Conservation (phyloP, 2,797 vertebrate species). For the Huso huso region DNA sequence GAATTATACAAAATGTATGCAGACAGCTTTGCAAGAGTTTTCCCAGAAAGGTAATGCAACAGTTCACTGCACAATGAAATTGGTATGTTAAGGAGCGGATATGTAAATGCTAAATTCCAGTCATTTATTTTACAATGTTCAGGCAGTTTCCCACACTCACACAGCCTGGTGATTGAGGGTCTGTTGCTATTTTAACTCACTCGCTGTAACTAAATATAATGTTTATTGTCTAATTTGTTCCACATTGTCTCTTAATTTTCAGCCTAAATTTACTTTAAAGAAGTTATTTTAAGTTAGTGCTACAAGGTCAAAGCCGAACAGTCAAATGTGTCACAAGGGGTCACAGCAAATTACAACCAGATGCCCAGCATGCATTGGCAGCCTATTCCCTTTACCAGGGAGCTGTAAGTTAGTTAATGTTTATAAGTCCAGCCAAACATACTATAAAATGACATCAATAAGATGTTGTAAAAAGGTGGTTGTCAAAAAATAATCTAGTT, state of each 20-base stretch:
- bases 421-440: too few species aligned
- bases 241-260: slow-evolving; percentile 12
- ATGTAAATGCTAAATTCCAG: not conserved
- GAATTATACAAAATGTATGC: too few species aligned
- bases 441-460: too few species aligned
- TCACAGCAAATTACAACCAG: slow-evolving; percentile 28
- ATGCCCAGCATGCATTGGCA: slow-evolving; percentile 18
- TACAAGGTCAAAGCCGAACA: slow-evolving; percentile 3
- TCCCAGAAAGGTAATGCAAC: too few species aligned
- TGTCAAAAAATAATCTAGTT: too few species aligned
- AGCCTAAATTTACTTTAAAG: slow-evolving; percentile 18
- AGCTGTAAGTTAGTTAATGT: not conserved
- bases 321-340: slow-evolving; percentile 15
- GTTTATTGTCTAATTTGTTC: slow-evolving; percentile 21
- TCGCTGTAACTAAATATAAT: slow-evolving; percentile 16
- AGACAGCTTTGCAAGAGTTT: too few species aligned
- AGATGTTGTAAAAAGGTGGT: too few species aligned
- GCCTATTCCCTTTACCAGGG: not conserved
- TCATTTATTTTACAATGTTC: not conserved
- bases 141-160: not conserved
- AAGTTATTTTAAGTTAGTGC: slow-evolving; percentile 14
- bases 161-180: not conserved
- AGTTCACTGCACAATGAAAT: too few species aligned
- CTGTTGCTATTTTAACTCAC: slow-evolving; percentile 4
- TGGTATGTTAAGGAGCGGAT: too few species aligned